Evolutionary conservation across 2,113 vertebrate species (phyloP).

Genomic region (Salvelinus alpinus): DNA sequence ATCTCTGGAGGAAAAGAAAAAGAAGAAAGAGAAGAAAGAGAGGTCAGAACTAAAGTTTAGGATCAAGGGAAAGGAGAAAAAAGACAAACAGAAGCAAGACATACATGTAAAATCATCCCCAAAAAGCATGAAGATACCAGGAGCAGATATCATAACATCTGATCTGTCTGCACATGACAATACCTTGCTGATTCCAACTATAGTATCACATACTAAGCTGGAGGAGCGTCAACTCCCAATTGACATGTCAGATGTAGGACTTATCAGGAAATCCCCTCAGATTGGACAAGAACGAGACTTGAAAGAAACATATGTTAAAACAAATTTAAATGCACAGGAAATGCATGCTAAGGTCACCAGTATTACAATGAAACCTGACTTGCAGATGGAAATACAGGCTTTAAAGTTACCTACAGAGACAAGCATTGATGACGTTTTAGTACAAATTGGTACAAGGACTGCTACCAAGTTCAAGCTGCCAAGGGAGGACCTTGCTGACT

Average conservation of each 20-base stretch:
- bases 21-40: constrained; percentile 64
- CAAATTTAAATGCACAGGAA: neutral
- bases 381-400: constrained; percentile 36
- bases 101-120: constrained; percentile 55
- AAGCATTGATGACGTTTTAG: constrained; percentile 23
- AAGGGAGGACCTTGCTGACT: constrained; percentile 49
- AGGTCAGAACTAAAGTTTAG: constrained; percentile 71
- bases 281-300: constrained; percentile 52
- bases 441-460: constrained; percentile 41
- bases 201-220: constrained; percentile 38
- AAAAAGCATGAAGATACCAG: constrained; percentile 61
- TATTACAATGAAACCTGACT: constrained; percentile 5
- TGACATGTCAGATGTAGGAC: constrained; percentile 43
- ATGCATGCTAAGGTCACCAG: neutral
- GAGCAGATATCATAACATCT: constrained; percentile 54
- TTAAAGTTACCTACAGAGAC: constrained; percentile 19
- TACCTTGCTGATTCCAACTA: constrained; percentile 22
- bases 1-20: constrained; percentile 61
- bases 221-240: constrained; percentile 30
- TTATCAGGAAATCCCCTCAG: constrained; percentile 47
- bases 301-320: constrained; percentile 24
- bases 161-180: constrained; percentile 49
- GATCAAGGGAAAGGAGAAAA: constrained; percentile 67
- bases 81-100: constrained; percentile 53
- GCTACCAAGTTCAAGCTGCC: constrained; percentile 58